Percentiles rank a stretch among this genome's conserved stretches.
Evolutionary conservation across 2,113 vertebrate species (phyloP).

Genomic region (Struthio camelus): DNA sequence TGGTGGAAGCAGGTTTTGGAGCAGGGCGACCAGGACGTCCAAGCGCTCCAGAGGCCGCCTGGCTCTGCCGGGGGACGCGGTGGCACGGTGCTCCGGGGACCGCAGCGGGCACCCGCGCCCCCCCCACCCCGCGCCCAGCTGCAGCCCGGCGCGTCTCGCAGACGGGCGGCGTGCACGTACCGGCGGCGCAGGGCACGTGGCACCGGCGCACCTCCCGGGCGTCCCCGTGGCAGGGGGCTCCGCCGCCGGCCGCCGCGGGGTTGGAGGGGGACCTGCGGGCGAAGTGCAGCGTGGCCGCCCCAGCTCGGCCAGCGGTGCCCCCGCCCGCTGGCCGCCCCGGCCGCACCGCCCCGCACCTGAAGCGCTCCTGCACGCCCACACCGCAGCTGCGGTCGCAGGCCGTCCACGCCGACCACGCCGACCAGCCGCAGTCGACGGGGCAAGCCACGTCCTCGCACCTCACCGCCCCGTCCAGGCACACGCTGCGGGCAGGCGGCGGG

Average conservation of each 20-base stretch:
- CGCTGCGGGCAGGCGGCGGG: no score
- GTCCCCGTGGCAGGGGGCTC: constrained; percentile 79
- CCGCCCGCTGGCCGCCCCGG: no score
- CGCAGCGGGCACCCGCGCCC: neutral
- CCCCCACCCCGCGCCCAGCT: no score
- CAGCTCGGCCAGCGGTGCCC: neutral
- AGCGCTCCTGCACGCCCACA: constrained; percentile 80
- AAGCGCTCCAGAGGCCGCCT: constrained; percentile 23
- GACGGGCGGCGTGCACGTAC: constrained; percentile 51
- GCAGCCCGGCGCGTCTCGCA: no score
- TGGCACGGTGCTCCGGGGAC: rapidly evolving
- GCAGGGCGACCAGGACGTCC: constrained; percentile 86
- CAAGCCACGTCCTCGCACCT: constrained; percentile 78
- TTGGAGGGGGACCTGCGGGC: constrained; percentile 79
- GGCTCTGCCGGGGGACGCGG: neutral
- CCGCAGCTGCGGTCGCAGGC: constrained; percentile 84
- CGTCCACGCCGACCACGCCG: constrained; percentile 88
- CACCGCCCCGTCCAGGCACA: constrained; percentile 78
- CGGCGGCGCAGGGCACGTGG: constrained; percentile 72
- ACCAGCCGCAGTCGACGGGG: constrained; percentile 83
- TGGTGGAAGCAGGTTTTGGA: constrained; percentile 85
- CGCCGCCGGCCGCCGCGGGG: constrained; percentile 54
- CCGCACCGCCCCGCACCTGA: constrained; percentile 76
- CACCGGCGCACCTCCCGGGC: constrained; percentile 78
- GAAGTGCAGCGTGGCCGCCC: rapidly evolving